phyloP scores from a whole-genome alignment of 2,113 vertebrate genomes.

The Bufo bufo region DNA sequence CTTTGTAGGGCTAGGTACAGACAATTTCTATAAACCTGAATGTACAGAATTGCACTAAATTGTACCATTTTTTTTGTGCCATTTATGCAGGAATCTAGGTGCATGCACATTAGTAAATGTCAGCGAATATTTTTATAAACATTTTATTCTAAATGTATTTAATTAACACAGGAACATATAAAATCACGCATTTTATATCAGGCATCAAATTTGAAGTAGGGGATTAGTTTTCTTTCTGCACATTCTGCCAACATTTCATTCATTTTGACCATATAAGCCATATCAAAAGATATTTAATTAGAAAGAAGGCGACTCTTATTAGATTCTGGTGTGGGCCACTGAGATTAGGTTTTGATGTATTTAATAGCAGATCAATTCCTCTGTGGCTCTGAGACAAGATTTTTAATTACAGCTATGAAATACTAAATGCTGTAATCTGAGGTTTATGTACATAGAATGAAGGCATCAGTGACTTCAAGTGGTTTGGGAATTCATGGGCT shows the following conservation, averaged over 20 bases:
- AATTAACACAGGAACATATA: background rate
- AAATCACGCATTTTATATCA: background rate
- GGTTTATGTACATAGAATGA: constrained; percentile 48
- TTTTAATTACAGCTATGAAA: constrained; percentile 58
- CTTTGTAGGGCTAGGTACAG: too few relatives aligned
- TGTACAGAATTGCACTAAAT: too few relatives aligned
- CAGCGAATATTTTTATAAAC: too few relatives aligned
- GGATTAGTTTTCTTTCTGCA: constrained; percentile 31
- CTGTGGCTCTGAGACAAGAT: constrained; percentile 39
- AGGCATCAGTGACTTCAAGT: constrained; percentile 47
- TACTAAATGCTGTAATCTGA: constrained; percentile 32
- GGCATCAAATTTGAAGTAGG: background rate
- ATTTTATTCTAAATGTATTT: background rate
- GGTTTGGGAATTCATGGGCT: constrained; percentile 32
- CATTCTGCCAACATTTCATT: constrained; percentile 18
- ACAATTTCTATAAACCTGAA: too few relatives aligned
- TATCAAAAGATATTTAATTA: constrained; percentile 51
- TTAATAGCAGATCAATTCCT: constrained; percentile 56
- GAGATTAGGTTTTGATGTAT: constrained; percentile 56
- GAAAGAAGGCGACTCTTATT: constrained; percentile 35
- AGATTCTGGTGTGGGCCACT: constrained; percentile 33
- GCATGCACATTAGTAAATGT: too few relatives aligned
- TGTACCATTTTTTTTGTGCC: too few relatives aligned
- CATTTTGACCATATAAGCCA: constrained; percentile 37
- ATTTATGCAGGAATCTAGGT: too few relatives aligned